Evolutionary conservation across 2,888 invertebrate species (phyloP), one percentile per base, ranked within the genome.

Genomic region (Gandaritis pyraliata): DNA sequence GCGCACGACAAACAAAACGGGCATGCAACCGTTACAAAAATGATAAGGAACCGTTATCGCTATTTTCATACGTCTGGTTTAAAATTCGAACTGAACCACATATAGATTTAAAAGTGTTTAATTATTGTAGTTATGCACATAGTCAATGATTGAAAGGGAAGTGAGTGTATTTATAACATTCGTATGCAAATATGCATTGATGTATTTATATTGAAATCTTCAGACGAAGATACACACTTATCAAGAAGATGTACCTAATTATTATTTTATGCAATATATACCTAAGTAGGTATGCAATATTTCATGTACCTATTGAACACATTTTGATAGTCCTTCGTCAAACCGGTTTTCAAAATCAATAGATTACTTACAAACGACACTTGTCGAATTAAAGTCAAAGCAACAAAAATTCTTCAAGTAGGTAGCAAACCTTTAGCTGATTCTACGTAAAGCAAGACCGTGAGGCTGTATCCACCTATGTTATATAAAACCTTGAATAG

Each of bases 401-500:
- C 46, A 39, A 18, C 29, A 43, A 45, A 47, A 33, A 53, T 57
- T 53, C 61, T 45, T 53, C 47, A 41, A 57, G 53, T 57, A 56
- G 56, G 51, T 57, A 61, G 61, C 39, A 56, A 46, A 49, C 45
- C 50, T n/a, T n/a, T n/a, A n/a, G 12, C 12, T n/a, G 15, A 45
- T 53, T 41, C 48, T 54, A 30, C 46, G 41, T 49, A 48, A 45
- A 62, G 50, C 62, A 54, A 62, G 58, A 62, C 49, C 50, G 53
- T 29, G 36, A 23, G 38, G 8, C 33, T 47, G 45, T 46, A 52
- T 45, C 50, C 41, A 58, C 57, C 46, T 49, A 55, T 10, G 15
- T n/a, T 39, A 38, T 43, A 62, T 50, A 58, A 63, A 63, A 63
- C 55, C 58, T 16, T 36, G 46, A 55, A 58, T 53, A 61, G 57